Conservation (phyloP, 1,140 invertebrate species). For the Drosophila rhopaloa region DNA sequence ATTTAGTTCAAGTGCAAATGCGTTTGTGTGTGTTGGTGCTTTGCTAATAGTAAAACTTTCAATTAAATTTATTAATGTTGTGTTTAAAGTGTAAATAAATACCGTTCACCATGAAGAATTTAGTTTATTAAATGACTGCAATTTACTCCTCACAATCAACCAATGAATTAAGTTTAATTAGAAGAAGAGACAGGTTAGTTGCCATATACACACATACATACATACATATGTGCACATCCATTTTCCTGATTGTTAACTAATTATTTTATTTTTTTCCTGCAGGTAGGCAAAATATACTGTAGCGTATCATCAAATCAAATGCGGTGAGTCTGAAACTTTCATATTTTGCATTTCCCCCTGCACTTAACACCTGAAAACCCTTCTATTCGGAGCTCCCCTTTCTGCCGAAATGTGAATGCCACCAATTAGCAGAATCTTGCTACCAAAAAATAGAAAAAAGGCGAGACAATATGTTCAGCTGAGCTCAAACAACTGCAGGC, state of each 20-base stretch:
- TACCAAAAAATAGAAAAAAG: slow-evolving; percentile 25
- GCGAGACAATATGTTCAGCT: slow-evolving; percentile 71
- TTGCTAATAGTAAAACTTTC: too few species aligned
- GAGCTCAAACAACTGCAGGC: slow-evolving; percentile 69
- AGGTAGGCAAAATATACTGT: slow-evolving; percentile 11
- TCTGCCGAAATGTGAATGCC: slow-evolving; percentile 38
- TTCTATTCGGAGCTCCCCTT: not conserved
- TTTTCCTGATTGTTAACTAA: not conserved
- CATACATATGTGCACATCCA: not conserved
- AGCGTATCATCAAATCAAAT: slow-evolving; percentile 5
- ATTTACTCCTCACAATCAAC: not conserved
- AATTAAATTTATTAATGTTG: too few species aligned
- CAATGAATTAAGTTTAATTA: not conserved
- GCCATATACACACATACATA: too few species aligned
- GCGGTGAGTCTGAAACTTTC: slow-evolving; percentile 19
- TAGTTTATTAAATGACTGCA: not conserved
- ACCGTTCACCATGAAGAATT: too few species aligned
- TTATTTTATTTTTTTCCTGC: not conserved
- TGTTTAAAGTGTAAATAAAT: too few species aligned
- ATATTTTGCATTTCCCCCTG: slow-evolving; percentile 20
- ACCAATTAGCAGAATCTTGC: slow-evolving; percentile 61
- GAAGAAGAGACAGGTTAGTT: not conserved
- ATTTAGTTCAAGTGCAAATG: too few species aligned
- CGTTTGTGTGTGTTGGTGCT: too few species aligned
- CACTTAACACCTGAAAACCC: not conserved